Evolutionary conservation across 2,113 vertebrate species (phyloP), one percentile per base, ranked within the genome.

Genomic region (Barbus barbus): DNA sequence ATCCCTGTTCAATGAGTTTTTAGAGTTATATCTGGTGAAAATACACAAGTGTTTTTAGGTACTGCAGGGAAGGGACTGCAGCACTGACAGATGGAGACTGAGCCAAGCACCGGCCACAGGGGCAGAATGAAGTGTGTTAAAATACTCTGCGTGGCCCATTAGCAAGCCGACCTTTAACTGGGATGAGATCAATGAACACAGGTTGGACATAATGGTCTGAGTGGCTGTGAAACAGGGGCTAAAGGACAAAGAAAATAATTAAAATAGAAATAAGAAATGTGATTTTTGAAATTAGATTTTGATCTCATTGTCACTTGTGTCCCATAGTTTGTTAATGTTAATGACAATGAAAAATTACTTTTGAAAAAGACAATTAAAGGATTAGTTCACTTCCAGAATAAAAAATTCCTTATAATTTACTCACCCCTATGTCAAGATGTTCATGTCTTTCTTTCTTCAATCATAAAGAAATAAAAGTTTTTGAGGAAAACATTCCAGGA

Each of bases 121-220:
- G 28, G 20, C 51, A 14, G 48, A 77, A 77, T 77, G 31, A 77
- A 77, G 48, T 60, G 76, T 60, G 22, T 78, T 78, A 41, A 78
- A 78, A 78, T 61, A 78, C 33, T 60, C 53, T 26, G 76, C 2
- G 76, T 61, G 33, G 76, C 60, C 76, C 76, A 60, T 78, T 61
- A 61, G 12, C 33, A 78, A 24, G 9, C 76, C 1, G 53, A 78
- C 76, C 76, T 78, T 78, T 14, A 78, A n/a, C 53, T 14, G 22
- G 53, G 76, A 41, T 24, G 33, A 61, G 33, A 53, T 78, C 61
- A 61, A 78, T 78, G 36, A 78, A 61, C 28, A 56, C 53, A 58
- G 31, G 51, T 56, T 58, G 51, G 28, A 14, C 28, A 78, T 41
- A 77, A 56, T 36, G 74, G 9, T 36, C 48, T 5, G 1, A 78